These are phyloP conservation scores for Pedionomus torquatus DNA, from an alignment of 2,113 vertebrate genomes.

Conservation along the genomic window DNA sequence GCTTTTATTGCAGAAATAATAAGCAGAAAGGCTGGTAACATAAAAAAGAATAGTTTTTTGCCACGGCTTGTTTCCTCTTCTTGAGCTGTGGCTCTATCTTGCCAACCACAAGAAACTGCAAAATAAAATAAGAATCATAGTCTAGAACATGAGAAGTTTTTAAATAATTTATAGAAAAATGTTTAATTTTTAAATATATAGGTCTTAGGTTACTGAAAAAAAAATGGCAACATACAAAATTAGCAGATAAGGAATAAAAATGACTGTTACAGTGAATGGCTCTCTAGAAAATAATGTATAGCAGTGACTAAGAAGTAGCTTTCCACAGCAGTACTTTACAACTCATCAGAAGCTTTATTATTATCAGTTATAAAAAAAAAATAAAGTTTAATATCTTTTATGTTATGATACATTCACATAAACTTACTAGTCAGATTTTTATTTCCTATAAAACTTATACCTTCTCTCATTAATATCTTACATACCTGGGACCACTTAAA, in stretches of 20 bases:
- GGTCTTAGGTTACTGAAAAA: neutral
- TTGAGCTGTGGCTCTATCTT: neutral
- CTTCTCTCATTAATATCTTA: conserved; percentile 31
- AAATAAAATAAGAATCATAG: neutral
- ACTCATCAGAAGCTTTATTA: conserved; percentile 51
- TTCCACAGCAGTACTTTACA: conserved; percentile 36
- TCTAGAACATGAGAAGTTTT: neutral
- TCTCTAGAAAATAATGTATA: conserved; percentile 2
- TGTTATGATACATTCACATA: conserved; percentile 33
- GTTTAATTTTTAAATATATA: neutral
- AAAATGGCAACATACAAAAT: neutral
- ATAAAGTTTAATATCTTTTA: conserved; percentile 2
- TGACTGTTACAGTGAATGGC: neutral
- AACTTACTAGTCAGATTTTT: conserved; percentile 19
- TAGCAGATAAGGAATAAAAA: conserved; percentile 19
- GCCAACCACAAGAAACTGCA: neutral
- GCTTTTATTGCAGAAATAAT: conserved; percentile 19
- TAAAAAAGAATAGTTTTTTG: neutral
- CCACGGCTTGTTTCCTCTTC: neutral
- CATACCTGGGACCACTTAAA: conserved; percentile 11
- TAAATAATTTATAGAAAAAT: conserved; percentile 8
- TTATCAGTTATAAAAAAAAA: conserved; percentile 30
- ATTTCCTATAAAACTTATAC: conserved; percentile 23
- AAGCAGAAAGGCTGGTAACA: neutral
- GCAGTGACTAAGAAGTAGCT: conserved; percentile 15